Conservation (phyloP, 2,797 vertebrate species). For the Cyclura pinguis region DNA sequence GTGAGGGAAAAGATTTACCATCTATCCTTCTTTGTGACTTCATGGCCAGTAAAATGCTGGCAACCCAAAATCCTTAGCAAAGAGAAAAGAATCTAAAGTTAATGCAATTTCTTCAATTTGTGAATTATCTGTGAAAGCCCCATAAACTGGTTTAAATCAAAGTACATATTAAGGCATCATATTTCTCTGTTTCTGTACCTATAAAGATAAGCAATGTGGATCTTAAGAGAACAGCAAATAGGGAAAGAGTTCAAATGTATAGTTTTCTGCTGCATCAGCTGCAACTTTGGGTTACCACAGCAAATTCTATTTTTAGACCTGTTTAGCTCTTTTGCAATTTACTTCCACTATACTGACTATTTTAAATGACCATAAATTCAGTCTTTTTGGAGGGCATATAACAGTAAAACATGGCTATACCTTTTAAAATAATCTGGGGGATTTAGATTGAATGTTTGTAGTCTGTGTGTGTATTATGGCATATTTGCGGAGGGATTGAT, state of each 20-base stretch:
- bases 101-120: not conserved
- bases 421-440: not conserved
- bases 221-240: constrained; percentile 39
- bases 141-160: constrained; percentile 11
- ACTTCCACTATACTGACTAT: constrained; percentile 37
- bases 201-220: constrained; percentile 39
- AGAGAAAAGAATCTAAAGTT: constrained; percentile 43
- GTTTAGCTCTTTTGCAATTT: constrained; percentile 39
- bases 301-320: constrained; percentile 65
- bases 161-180: not conserved
- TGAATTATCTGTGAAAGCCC: constrained; percentile 52
- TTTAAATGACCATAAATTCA: constrained; percentile 27
- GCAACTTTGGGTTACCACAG: constrained; percentile 42
- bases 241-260: constrained; percentile 15
- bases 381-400: not conserved
- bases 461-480: not conserved
- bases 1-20: not conserved
- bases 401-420: not conserved
- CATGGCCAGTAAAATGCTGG: not conserved
- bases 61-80: constrained; percentile 41
- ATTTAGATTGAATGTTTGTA: not conserved
- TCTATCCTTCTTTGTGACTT: not conserved
- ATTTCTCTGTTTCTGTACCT: constrained; percentile 17
- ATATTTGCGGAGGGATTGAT: not conserved
- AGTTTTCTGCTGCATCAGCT: constrained; percentile 48